Evolutionary conservation across 2,888 invertebrate species (phyloP), one percentile per base, ranked within the genome.

Genomic region (Leptogaster cylindrica): DNA sequence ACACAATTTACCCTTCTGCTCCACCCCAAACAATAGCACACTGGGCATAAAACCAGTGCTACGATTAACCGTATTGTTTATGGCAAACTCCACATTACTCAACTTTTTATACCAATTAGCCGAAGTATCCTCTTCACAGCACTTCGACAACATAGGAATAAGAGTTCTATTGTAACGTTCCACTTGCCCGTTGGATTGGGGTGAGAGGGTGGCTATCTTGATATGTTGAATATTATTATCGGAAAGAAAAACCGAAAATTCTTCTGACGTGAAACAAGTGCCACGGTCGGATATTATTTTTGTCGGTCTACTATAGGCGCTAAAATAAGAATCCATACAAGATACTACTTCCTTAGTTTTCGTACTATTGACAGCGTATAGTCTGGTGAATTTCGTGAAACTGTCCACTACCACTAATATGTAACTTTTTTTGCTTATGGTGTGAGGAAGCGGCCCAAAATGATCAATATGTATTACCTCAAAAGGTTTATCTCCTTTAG

Each of bases 391-490:
- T 65, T 70, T 70, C 7, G 66, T 70, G 36, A 69, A 70, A 10
- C 23, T 68, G 39, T 69, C 63, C 2, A 31, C 31, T 1, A 50
- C 12, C 2, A 64, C 27, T 2, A 50, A 33, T 10, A 64, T 20
- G 8, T 41, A 23, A 5, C 23, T 5, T 23, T 64, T 64, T 20
- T 20, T 64, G 4, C 2, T 31, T 2, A 14, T 31, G 16, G 64
- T 55, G 2, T 70, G 72, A 8, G 74, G 72, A 66, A 80, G 79
- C 2, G 79, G 79, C 1, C 81, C 80, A 7, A 79, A 66, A 69
- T 82, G 81, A 69, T 82, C 81, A 0, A 68, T 28, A 52, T 81
- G 80, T 6, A 82, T 14, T 0, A 77, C 80, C 61, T 80, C 75
- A 51, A 82, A 78, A 0, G 80, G 80, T 5, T 74, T 71, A 0